phyloP scores from a whole-genome alignment of 2,888 invertebrate genomes.

The Orthonevra nobilis region DNA sequence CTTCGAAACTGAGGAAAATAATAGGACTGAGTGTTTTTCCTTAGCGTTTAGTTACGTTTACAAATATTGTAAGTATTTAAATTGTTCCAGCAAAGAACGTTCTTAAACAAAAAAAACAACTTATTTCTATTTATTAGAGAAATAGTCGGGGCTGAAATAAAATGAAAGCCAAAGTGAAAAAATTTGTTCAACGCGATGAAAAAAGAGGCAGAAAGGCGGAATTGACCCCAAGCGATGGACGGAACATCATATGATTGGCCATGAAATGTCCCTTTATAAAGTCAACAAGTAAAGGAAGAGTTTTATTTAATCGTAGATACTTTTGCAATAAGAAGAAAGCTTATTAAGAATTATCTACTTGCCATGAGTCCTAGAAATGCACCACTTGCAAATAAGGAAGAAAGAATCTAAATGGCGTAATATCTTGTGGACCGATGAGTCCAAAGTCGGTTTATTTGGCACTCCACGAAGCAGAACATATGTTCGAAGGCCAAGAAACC shows the following conservation, averaged over 20 bases:
- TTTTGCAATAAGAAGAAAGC: too few relatives aligned
- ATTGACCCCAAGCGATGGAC: background rate
- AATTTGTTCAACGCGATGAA: background rate
- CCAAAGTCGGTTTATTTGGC: conserved; percentile 11
- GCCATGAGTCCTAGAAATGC: background rate
- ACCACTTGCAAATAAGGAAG: background rate
- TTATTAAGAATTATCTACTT: background rate
- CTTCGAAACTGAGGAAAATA: too few relatives aligned
- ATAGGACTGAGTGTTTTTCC: too few relatives aligned
- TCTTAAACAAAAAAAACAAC: too few relatives aligned
- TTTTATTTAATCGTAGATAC: too few relatives aligned
- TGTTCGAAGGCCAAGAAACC: background rate
- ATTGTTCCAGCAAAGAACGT: too few relatives aligned
- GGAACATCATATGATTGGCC: background rate
- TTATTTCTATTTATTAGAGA: too few relatives aligned
- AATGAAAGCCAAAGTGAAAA: too few relatives aligned
- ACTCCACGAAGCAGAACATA: conserved; percentile 7
- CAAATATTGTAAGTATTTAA: too few relatives aligned
- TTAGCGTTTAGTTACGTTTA: too few relatives aligned
- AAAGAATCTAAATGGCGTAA: background rate
- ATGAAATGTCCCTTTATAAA: background rate
- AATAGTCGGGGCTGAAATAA: too few relatives aligned
- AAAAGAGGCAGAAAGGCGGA: background rate
- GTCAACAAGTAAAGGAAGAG: background rate
- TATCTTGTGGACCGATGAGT: background rate